Evolutionary conservation across 2,797 vertebrate genomes (phyloP).

Genomic region (Rhynchonycteris naso): DNA sequence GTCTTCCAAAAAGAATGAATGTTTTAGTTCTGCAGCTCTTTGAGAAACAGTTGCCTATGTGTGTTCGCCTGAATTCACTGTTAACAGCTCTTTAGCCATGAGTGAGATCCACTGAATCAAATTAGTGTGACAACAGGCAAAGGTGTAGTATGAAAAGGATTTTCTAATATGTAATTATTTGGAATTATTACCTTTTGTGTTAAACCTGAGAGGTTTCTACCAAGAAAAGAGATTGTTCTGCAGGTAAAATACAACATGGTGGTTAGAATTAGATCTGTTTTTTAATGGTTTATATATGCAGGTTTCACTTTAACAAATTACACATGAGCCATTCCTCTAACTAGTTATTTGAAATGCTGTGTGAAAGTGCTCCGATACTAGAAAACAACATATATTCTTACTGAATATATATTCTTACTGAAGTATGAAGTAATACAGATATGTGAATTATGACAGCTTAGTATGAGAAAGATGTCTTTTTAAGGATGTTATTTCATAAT

Average conservation of each 20-base stretch:
- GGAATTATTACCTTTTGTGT: neutral
- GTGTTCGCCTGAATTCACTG: neutral
- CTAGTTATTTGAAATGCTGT: neutral
- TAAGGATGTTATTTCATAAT: neutral
- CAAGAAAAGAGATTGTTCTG: neutral
- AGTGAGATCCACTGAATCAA: neutral
- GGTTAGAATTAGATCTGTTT: neutral
- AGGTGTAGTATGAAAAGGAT: neutral
- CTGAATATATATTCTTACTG: neutral
- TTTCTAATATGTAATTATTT: constrained; percentile 13
- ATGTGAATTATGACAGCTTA: neutral
- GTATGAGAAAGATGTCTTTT: neutral
- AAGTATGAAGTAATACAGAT: neutral
- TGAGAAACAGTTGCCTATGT: neutral
- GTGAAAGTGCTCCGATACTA: neutral
- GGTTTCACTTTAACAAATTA: constrained; percentile 13
- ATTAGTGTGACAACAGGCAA: neutral
- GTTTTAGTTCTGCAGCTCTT: neutral
- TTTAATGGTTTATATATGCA: neutral
- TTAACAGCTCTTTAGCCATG: neutral
- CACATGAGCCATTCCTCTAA: constrained; percentile 2
- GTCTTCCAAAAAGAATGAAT: neutral
- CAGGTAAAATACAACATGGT: neutral
- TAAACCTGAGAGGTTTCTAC: neutral
- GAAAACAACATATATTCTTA: neutral